phyloP scores from a whole-genome alignment of 2,888 invertebrate genomes.

The Strigamia crassipes region DNA sequence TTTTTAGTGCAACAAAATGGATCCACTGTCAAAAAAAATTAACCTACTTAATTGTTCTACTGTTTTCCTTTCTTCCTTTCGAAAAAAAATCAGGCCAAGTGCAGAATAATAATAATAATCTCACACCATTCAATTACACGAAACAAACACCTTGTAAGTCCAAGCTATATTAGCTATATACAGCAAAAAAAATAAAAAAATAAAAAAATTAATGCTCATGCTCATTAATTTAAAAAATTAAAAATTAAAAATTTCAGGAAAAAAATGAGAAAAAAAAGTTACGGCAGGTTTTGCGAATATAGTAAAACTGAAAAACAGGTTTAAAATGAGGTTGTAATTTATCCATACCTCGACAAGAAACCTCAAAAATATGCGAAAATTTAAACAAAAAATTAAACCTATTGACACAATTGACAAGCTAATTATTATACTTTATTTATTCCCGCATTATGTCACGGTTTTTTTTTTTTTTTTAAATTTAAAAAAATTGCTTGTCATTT shows the following conservation, averaged over 20 bases:
- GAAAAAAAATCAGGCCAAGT: not conserved
- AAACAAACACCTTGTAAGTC: no score
- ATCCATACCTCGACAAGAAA: not conserved
- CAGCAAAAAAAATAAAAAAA: no score
- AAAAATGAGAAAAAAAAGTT: no score
- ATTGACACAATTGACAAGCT: not conserved
- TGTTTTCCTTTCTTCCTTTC: not conserved
- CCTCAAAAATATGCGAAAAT: not conserved
- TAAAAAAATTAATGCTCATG: no score
- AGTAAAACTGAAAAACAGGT: not conserved
- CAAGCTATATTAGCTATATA: no score
- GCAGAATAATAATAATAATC: not conserved
- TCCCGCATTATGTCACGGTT: not conserved
- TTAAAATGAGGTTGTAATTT: not conserved
- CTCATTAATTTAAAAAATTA: no score
- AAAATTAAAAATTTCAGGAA: no score
- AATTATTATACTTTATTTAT: not conserved
- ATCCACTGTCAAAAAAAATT: not conserved
- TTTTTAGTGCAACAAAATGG: not conserved
- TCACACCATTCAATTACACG: not conserved
- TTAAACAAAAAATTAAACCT: not conserved
- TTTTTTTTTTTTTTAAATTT: no score
- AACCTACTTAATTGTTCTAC: not conserved
- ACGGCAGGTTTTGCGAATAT: not conserved
- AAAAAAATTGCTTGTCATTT: not conserved